phyloP scores from a whole-genome alignment of 1,140 invertebrate genomes.

The Melanaphis sacchari region DNA sequence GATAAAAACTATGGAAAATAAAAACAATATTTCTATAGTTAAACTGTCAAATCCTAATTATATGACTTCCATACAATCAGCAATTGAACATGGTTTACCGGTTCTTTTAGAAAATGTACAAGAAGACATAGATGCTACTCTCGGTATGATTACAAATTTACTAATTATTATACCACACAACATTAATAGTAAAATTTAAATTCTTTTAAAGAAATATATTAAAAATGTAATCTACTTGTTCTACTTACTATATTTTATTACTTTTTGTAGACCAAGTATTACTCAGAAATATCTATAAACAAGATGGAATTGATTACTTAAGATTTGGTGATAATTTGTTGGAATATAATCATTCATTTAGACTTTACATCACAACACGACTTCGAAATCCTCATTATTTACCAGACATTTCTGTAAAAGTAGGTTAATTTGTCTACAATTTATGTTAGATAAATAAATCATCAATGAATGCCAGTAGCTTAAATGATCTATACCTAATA shows the following conservation, averaged over 20 bases:
- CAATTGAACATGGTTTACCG: slow-evolving; percentile 82
- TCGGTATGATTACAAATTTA: slow-evolving; percentile 64
- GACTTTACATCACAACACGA: slow-evolving; percentile 91
- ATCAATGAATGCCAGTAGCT: neutral
- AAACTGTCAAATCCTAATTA: slow-evolving; percentile 88
- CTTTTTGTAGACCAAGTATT: slow-evolving; percentile 74
- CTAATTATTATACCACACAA: neutral
- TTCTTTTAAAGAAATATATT: no score
- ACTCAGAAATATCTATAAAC: slow-evolving; percentile 80
- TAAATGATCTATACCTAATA: neutral
- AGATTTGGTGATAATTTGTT: slow-evolving; percentile 84
- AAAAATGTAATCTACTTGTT: neutral
- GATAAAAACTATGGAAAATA: slow-evolving; percentile 92
- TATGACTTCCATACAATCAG: slow-evolving; percentile 77
- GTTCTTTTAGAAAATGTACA: slow-evolving; percentile 86
- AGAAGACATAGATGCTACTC: slow-evolving; percentile 83
- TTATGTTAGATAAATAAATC: neutral
- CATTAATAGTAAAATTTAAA: neutral
- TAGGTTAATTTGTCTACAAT: slow-evolving; percentile 63
- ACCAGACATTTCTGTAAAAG: slow-evolving; percentile 87
- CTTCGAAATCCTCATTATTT: slow-evolving; percentile 90
- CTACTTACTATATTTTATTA: neutral
- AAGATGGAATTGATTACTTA: slow-evolving; percentile 81
- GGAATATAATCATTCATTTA: slow-evolving; percentile 83
- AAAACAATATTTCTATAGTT: slow-evolving; percentile 80